A percentile compares a stretch with the other conserved stretches of the same genome.
Conservation (phyloP, 2,113 vertebrate genomes). For the Paradoxurus hermaphroditus region DNA sequence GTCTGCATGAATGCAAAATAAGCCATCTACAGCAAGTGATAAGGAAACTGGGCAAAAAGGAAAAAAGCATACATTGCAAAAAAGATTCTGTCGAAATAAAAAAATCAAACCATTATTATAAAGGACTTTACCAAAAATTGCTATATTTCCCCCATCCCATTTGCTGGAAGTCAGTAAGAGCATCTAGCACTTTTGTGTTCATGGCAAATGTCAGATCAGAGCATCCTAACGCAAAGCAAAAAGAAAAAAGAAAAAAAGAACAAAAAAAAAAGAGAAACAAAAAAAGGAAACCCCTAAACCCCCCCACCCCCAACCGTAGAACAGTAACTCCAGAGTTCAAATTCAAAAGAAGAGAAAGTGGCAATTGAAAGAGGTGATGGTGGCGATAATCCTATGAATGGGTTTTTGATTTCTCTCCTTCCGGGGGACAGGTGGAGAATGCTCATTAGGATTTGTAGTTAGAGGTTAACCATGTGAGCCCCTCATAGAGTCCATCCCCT, state of each 20-base stretch:
- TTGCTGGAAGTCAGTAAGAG: conserved; percentile 83
- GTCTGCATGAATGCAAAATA: conserved; percentile 86
- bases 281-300: conserved; percentile 26
- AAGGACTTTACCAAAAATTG: conserved; percentile 80
- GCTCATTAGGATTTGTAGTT: conserved; percentile 99
- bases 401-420: conserved; percentile 84
- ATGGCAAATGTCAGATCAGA: conserved; percentile 80
- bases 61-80: conserved; percentile 83
- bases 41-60: conserved; percentile 76
- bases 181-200: conserved; percentile 81
- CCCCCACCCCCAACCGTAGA: conserved; percentile 48
- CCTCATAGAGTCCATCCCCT: conserved; percentile 98
- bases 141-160: conserved; percentile 80
- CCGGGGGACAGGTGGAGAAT: conserved; percentile 62
- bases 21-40: conserved; percentile 88
- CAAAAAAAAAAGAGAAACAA: neutral
- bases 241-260: conserved; percentile 61
- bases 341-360: conserved; percentile 78
- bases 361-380: conserved; percentile 80
- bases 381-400: conserved; percentile 88
- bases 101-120: conserved; percentile 83
- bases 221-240: conserved; percentile 85
- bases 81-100: conserved; percentile 76
- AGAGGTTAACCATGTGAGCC: conserved; percentile 99
- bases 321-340: conserved; percentile 75